These are phyloP conservation scores for Osmerus eperlanus DNA, from an alignment of 2,113 vertebrate genomes.

Conservation along the genomic window DNA sequence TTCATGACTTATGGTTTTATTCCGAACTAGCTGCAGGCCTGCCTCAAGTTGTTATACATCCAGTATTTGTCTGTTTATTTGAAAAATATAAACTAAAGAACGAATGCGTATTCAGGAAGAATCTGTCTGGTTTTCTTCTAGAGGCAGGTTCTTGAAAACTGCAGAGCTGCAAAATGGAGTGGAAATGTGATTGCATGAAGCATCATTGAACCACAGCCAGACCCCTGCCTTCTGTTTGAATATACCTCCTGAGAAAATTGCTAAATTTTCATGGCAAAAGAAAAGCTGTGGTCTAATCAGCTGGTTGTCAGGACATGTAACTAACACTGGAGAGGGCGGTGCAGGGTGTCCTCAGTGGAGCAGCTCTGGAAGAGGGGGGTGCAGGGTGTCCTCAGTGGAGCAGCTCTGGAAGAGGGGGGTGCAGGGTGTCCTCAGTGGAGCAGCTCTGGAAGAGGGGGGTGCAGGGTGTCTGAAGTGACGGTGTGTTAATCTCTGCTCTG, in stretches of 20 bases:
- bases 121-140: background rate
- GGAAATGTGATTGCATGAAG: constrained; percentile 13
- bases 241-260: constrained; percentile 20
- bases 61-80: constrained; percentile 31
- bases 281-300: background rate
- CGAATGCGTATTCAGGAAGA: constrained; percentile 18
- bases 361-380: background rate
- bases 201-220: constrained; percentile 3
- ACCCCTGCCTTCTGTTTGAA: constrained; percentile 11
- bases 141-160: constrained; percentile 10
- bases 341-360: background rate
- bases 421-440: background rate
- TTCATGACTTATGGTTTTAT: constrained; percentile 28
- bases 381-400: background rate
- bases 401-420: background rate
- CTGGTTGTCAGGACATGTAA: no score
- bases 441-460: background rate
- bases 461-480: background rate
- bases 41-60: constrained; percentile 25
- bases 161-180: background rate
- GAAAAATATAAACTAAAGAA: constrained; percentile 32
- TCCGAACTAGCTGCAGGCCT: constrained; percentile 21
- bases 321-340: no score
- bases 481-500: background rate
- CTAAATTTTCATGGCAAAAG: background rate